Percentiles rank a stretch among this genome's conserved stretches.
phyloP scores from a whole-genome alignment of 2,888 invertebrate species.

The Pheosia tremula region DNA sequence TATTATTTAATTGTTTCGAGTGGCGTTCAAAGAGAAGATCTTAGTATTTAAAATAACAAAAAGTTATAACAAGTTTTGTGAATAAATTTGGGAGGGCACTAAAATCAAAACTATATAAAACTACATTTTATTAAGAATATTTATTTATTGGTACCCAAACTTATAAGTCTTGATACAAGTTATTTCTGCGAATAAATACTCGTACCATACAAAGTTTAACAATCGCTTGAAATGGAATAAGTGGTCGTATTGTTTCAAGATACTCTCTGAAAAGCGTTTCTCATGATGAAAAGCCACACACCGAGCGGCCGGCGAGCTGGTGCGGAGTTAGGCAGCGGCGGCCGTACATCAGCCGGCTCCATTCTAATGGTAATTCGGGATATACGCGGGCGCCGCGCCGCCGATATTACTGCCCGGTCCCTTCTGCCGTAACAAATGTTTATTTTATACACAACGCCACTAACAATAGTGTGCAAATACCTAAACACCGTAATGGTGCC shows the following conservation, averaged over 20 bases:
- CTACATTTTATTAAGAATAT: too few relatives aligned
- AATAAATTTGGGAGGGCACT: too few relatives aligned
- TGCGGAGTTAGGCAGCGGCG: constrained; percentile 46
- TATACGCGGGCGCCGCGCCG: constrained; percentile 51
- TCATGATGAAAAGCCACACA: constrained; percentile 34
- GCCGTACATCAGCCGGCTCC: constrained; percentile 78
- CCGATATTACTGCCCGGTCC: constrained; percentile 77
- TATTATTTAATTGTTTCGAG: constrained; percentile 80
- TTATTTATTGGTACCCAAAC: too few relatives aligned
- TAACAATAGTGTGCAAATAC: constrained; percentile 85
- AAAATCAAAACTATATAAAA: too few relatives aligned
- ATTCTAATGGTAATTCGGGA: constrained; percentile 82
- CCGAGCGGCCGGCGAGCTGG: constrained; percentile 22
- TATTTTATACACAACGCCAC: constrained; percentile 84
- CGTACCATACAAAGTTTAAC: too few relatives aligned
- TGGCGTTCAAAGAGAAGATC: constrained; percentile 45
- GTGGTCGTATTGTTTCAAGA: constrained; percentile 18
- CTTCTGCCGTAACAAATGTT: constrained; percentile 82
- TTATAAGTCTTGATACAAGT: too few relatives aligned
- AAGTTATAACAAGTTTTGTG: constrained; percentile 27
- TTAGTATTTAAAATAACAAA: constrained; percentile 57
- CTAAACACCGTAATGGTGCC: constrained; percentile 80
- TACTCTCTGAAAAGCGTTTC: constrained; percentile 31
- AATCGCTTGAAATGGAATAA: not conserved
- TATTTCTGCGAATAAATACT: too few relatives aligned